phyloP scores from a whole-genome alignment of 2,797 vertebrate species.

The Lepus oiostolus region DNA sequence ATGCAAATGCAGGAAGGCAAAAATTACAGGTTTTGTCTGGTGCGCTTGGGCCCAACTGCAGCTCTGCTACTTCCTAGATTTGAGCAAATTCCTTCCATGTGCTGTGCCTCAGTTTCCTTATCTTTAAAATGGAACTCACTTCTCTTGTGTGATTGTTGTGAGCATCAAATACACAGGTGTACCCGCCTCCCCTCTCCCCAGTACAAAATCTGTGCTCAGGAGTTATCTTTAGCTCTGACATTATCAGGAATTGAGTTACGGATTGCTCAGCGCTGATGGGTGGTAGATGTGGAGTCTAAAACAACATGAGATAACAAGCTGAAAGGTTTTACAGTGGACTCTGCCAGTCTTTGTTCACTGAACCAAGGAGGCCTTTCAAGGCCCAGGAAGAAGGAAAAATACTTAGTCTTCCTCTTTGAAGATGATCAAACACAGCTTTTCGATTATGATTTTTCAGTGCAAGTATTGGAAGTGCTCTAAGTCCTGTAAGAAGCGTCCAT shows the following conservation, averaged over 20 bases:
- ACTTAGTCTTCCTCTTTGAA: background rate
- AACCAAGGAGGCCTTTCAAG: constrained; percentile 9
- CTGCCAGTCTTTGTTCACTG: constrained; percentile 11
- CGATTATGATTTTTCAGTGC: background rate
- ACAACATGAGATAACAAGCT: constrained; percentile 10
- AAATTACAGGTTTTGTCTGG: constrained; percentile 2
- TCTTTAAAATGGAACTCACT: background rate
- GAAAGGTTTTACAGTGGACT: background rate
- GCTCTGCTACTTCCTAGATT: background rate
- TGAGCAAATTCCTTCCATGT: constrained; percentile 11
- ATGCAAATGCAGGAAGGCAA: background rate
- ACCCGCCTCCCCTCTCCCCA: background rate
- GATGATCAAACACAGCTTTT: constrained; percentile 31
- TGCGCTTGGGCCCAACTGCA: background rate
- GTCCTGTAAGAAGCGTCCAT: background rate
- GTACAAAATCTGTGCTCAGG: background rate
- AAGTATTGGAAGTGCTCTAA: background rate
- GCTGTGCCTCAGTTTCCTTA: constrained; percentile 10
- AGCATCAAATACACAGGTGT: background rate
- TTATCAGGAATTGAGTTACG: background rate
- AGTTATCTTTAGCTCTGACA: background rate
- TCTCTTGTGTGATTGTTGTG: background rate
- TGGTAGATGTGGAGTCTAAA: background rate
- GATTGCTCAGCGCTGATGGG: background rate
- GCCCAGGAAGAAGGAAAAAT: background rate